phyloP scores from a whole-genome alignment of 2,113 vertebrate genomes.

The Aldabrachelys gigantea region DNA sequence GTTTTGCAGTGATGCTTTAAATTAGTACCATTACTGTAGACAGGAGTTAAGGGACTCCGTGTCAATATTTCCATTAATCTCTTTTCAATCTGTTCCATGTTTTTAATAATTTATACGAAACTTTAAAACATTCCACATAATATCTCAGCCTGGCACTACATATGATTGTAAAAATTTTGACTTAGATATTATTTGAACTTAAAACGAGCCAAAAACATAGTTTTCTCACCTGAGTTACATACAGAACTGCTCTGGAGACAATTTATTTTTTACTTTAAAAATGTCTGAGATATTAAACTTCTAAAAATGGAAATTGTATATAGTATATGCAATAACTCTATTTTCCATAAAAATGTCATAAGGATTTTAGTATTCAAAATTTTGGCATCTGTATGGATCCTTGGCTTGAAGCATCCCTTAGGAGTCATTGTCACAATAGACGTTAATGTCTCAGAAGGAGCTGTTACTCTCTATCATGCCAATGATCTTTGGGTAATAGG shows the following conservation, averaged over 20 bases:
- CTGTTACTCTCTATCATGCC: background rate
- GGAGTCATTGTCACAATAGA: background rate
- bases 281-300: background rate
- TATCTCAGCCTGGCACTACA: slow-evolving; percentile 37
- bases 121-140: slow-evolving; percentile 16
- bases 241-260: background rate
- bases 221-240: background rate
- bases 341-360: background rate
- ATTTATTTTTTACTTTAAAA: slow-evolving; percentile 29
- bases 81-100: background rate
- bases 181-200: slow-evolving; percentile 30
- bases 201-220: background rate
- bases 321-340: fast-evolving
- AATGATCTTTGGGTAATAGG: background rate
- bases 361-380: background rate
- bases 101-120: background rate
- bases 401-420: background rate
- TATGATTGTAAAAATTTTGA: slow-evolving; percentile 26
- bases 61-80: slow-evolving; percentile 31
- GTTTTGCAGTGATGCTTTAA: slow-evolving; percentile 23
- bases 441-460: background rate
- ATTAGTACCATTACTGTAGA: background rate
- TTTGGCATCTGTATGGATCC: background rate
- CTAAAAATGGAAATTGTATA: fast-evolving
- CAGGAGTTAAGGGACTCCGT: background rate